phyloP scores from a whole-genome alignment of 2,888 invertebrate genomes.

The Drosophila mulleri region DNA sequence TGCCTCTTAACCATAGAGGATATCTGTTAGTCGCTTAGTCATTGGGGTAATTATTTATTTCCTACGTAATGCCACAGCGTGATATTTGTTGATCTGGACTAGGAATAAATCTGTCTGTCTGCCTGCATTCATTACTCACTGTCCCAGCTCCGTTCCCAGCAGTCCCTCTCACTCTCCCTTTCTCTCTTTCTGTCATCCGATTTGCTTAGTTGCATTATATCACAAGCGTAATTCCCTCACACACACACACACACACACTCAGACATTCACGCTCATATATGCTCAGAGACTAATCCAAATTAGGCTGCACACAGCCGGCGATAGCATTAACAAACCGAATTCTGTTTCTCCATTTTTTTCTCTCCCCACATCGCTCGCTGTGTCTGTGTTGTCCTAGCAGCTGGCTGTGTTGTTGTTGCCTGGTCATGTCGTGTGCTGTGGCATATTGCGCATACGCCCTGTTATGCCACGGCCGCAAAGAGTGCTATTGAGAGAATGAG shows the following conservation, averaged over 20 bases:
- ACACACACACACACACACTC: constrained; percentile 26
- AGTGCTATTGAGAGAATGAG: constrained; percentile 21
- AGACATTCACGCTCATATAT: not conserved
- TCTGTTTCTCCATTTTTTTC: constrained; percentile 5
- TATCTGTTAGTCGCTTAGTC: constrained; percentile 6
- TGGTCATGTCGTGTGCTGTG: constrained; percentile 27
- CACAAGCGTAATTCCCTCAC: constrained; percentile 69
- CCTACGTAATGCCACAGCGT: constrained; percentile 26
- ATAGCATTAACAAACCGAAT: constrained; percentile 48
- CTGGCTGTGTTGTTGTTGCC: constrained; percentile 23
- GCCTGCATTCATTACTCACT: constrained; percentile 71
- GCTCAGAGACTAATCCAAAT: constrained; percentile 62
- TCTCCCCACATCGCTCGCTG: not conserved
- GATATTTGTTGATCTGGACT: constrained; percentile 45
- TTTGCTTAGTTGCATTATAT: constrained; percentile 68
- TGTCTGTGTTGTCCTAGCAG: constrained; percentile 24
- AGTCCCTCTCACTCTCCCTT: not conserved
- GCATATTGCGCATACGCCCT: constrained; percentile 71
- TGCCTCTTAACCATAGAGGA: not conserved
- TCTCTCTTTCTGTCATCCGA: constrained; percentile 26
- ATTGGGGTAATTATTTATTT: constrained; percentile 2
- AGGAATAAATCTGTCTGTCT: constrained; percentile 29
- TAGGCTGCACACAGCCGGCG: constrained; percentile 45
- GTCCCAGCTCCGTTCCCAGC: constrained; percentile 3
- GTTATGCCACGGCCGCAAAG: constrained; percentile 28